Evolutionary conservation across 2,797 vertebrate species (phyloP).

Genomic region (Buphagus erythrorhynchus): DNA sequence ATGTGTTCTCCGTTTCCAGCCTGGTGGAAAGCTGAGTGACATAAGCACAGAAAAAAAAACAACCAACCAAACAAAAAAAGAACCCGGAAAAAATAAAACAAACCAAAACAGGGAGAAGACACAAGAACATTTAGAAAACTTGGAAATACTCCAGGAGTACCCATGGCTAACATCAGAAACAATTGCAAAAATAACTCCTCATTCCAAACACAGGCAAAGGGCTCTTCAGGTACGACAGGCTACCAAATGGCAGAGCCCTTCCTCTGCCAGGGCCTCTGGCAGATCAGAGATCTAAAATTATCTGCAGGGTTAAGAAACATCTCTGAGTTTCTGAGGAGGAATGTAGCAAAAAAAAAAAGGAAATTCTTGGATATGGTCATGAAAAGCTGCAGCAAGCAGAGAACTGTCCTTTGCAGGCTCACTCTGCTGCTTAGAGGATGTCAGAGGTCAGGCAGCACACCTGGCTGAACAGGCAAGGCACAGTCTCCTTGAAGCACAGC

Average conservation of each 20-base stretch:
- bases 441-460: not conserved
- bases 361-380: not conserved
- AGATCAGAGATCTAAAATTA: not conserved
- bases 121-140: not conserved
- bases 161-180: not conserved
- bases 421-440: fast-evolving
- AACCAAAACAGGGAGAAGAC: not conserved
- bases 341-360: not conserved
- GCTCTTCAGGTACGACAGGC: not conserved
- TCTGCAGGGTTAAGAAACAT: not conserved
- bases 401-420: not conserved
- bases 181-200: not conserved
- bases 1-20: fast-evolving
- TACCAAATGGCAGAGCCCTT: not conserved
- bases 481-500: not conserved
- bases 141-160: not conserved
- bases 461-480: not conserved
- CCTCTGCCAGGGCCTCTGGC: not conserved
- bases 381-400: not conserved
- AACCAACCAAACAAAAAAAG: not conserved
- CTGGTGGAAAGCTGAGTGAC: not conserved
- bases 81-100: not conserved
- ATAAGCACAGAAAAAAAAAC: not conserved
- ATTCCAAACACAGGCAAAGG: not conserved
- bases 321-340: not conserved